Conservation (phyloP, 2,888 invertebrate species). For the Ceraclea dissimilis region DNA sequence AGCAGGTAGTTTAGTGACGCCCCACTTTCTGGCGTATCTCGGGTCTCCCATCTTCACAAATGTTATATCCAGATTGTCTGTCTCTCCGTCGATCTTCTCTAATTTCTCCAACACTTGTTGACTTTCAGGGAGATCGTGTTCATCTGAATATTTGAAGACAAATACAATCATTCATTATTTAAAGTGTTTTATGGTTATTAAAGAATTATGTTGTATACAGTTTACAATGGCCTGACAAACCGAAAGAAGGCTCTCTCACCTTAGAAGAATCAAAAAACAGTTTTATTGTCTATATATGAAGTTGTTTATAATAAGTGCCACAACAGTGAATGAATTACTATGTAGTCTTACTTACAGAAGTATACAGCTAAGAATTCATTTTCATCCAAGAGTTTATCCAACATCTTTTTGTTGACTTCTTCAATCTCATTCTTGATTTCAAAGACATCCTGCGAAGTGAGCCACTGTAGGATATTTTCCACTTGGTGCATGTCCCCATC, state of each 20-base stretch:
- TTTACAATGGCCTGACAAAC: too few species aligned
- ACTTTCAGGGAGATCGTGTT: conserved; percentile 73
- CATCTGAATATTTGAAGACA: conserved; percentile 20
- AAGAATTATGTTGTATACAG: too few species aligned
- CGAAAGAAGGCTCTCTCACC: too few species aligned
- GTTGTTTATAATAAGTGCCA: too few species aligned
- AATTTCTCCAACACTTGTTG: conserved; percentile 74
- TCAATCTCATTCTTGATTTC: conserved; percentile 95
- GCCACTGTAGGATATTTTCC: conserved; percentile 78
- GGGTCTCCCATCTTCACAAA: conserved; percentile 92
- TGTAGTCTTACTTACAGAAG: conserved; percentile 90
- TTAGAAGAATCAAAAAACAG: too few species aligned
- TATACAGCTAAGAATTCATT: conserved; percentile 93
- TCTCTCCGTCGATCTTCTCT: conserved; percentile 92
- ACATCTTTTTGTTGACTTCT: conserved; percentile 93
- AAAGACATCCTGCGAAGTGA: conserved; percentile 90
- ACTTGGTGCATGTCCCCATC: conserved; percentile 86
- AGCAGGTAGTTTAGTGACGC: conserved; percentile 83
- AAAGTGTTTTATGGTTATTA: too few species aligned
- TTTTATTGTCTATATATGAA: too few species aligned
- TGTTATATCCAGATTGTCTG: conserved; percentile 87
- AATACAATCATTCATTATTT: too few species aligned
- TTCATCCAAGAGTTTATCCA: conserved; percentile 89
- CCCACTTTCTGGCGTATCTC: conserved; percentile 88
- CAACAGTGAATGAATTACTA: too few species aligned